Evolutionary conservation across 2,113 vertebrate genomes (phyloP), one percentile per base, ranked within the genome.

Genomic region (Motacilla tschutschensis): DNA sequence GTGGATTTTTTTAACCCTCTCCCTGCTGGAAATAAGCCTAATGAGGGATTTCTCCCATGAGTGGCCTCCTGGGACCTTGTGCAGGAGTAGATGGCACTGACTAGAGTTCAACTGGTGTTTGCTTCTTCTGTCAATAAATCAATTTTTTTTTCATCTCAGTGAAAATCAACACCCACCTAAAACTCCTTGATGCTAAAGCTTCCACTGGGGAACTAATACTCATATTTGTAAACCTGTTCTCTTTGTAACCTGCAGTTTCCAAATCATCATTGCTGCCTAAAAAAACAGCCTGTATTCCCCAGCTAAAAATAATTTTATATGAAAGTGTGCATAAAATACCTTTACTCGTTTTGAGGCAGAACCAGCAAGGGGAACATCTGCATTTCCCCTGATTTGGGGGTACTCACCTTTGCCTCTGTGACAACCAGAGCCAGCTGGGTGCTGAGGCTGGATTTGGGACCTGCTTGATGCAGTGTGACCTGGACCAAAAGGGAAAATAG

Each of bases 201-300:
- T 90, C 87, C 54, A 85, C 76, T 33, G 54, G 79, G 82, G 62
- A 93, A 40, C 84, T 91, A 91, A 88, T 54, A 87, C 87, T 79
- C 70, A 21, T 79, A 82, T 79, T 91, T 86, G 87, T 91, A 93
- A 90, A 90, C 51, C 81, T 2, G 57, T 60, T 84, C 84, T 67
- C 44, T 91, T 90, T 89, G 90, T 78, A 93, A 93, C 87, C 94
- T 72, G 54, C 91, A 79, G 60, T 91, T 93, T 93, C 82, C 87
- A 90, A 90, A 90, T 93, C 75, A 77, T 92, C 81, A 14, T 22
- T 1, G 8, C 48, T 80, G 84, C 79, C 72, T 90, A 72, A 74
- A 80, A 92, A 95, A 89, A 28, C 62, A 88, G 38, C 48, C 76
- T 77, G 51, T 93, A 75, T 90, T 31, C 76, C 78, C 38, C 10